Percentiles rank a stretch among this genome's conserved stretches.
phyloP scores from a whole-genome alignment of 2,888 invertebrate genomes.

The Lapara coniferarum region DNA sequence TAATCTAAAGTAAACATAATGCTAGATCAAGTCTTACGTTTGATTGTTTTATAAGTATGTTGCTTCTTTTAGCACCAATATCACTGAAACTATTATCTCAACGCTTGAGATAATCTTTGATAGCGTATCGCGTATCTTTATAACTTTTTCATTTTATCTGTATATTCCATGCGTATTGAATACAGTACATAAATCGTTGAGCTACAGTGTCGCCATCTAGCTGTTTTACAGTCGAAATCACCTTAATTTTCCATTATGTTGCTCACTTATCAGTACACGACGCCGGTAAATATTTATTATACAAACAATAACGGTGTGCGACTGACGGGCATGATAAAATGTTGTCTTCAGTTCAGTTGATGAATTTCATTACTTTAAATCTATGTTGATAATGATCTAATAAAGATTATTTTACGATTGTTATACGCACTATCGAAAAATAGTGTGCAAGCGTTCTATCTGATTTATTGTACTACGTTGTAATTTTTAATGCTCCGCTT shows the following conservation, averaged over 20 bases:
- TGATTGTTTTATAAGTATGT: constrained; percentile 42
- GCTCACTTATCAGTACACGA: constrained; percentile 27
- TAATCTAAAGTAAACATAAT: constrained; percentile 52
- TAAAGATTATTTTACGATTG: constrained; percentile 12
- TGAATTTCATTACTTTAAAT: not conserved
- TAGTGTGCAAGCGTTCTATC: not conserved
- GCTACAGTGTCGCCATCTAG: constrained; percentile 21
- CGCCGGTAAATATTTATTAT: constrained; percentile 40
- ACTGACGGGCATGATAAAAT: constrained; percentile 31
- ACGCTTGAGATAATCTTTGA: constrained; percentile 63
- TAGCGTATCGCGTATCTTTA: constrained; percentile 45
- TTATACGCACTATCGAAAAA: not conserved
- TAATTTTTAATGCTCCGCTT: not conserved
- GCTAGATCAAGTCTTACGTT: constrained; percentile 37
- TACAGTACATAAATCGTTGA: constrained; percentile 11
- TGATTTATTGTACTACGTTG: not conserved
- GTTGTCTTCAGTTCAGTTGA: constrained; percentile 28
- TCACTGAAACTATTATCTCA: constrained; percentile 55
- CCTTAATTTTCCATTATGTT: constrained; percentile 34
- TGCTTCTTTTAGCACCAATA: constrained; percentile 41
- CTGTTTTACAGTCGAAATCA: not conserved
- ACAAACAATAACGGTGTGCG: constrained; percentile 33
- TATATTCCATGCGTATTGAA: constrained; percentile 20
- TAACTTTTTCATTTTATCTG: constrained; percentile 34
- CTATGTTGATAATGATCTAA: not conserved